Evolutionary conservation across 2,113 vertebrate genomes (phyloP).

Genomic region (Charadrius vociferus): DNA sequence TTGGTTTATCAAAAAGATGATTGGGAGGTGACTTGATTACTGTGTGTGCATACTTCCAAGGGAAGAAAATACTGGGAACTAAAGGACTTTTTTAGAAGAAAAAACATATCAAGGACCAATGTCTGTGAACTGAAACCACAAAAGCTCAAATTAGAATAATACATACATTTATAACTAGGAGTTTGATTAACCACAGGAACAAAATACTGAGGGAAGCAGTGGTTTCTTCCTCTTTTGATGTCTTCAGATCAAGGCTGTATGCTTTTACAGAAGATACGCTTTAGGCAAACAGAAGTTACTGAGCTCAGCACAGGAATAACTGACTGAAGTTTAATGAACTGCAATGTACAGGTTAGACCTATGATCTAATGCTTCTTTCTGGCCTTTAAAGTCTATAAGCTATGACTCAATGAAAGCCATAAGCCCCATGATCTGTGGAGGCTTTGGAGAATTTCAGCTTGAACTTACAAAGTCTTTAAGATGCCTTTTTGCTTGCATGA

Average conservation of each 20-base stretch:
- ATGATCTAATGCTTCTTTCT: background rate
- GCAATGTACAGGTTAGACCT: background rate
- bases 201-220: background rate
- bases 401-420: background rate
- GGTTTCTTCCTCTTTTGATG: background rate
- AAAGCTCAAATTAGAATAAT: background rate
- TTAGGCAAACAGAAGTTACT: background rate
- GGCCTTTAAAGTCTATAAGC: background rate
- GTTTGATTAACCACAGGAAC: background rate
- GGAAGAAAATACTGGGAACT: background rate
- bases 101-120: background rate
- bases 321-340: background rate
- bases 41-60: background rate
- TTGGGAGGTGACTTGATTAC: background rate
- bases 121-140: background rate
- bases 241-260: background rate
- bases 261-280: background rate
- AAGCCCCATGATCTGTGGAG: background rate
- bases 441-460: conserved; percentile 6
- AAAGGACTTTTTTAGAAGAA: background rate
- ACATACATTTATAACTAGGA: background rate
- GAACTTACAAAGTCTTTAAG: background rate
- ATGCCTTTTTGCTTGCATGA: background rate
- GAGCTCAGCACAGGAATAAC: background rate
- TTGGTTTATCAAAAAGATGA: background rate